phyloP scores from a whole-genome alignment of 2,888 invertebrate genomes.

The Caenorhabditis plicata region DNA sequence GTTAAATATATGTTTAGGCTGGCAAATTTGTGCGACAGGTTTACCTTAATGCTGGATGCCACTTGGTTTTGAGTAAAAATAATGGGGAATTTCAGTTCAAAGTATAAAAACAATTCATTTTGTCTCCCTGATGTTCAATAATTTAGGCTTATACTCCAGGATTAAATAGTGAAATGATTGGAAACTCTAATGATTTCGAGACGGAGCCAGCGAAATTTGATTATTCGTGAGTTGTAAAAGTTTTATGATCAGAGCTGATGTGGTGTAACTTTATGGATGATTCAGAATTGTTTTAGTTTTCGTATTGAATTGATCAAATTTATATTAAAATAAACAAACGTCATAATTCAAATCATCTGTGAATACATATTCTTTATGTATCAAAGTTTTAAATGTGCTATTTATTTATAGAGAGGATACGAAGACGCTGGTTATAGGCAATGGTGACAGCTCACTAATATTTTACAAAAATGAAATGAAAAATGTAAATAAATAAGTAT shows the following conservation, averaged over 20 bases:
- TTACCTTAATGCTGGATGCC: constrained; percentile 9
- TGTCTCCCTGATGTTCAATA: background rate
- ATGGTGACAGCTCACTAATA: constrained; percentile 27
- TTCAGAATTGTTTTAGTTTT: no score
- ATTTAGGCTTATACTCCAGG: constrained; percentile 29
- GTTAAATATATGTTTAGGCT: constrained; percentile 8
- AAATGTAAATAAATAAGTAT: no score
- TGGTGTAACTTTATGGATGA: no score
- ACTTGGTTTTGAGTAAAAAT: constrained; percentile 22
- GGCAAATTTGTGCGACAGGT: constrained; percentile 22
- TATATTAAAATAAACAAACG: no score
- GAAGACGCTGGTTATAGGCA: constrained; percentile 24
- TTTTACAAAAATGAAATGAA: no score
- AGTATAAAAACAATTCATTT: no score
- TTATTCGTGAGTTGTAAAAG: constrained; percentile 26
- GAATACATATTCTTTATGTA: background rate
- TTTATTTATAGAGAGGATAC: no score
- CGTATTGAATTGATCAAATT: no score
- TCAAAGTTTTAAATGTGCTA: background rate
- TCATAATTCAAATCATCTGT: no score
- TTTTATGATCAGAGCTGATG: no score
- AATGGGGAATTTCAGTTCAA: constrained; percentile 14
- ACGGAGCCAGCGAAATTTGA: constrained; percentile 32
- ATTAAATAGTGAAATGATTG: constrained; percentile 4
- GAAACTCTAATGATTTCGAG: constrained; percentile 10